These are phyloP conservation scores for Hemaris fuciformis DNA, from an alignment of 2,888 invertebrate species.

Conservation along the genomic window DNA sequence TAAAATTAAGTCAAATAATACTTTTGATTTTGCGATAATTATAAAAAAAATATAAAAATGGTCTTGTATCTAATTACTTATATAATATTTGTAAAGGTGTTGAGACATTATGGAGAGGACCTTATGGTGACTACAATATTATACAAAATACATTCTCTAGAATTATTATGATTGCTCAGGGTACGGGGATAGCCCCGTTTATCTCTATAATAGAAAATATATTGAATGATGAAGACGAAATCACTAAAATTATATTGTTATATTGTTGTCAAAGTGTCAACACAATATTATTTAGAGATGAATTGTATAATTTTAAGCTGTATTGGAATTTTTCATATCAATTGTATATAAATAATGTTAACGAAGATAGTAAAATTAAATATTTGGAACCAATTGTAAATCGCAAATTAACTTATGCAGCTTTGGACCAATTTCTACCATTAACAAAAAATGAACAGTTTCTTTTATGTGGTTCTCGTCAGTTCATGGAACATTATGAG, in stretches of 20 bases:
- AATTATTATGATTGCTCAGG: conserved; percentile 82
- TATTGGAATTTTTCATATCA: conserved; percentile 89
- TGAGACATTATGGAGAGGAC: conserved; percentile 86
- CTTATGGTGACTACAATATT: conserved; percentile 83
- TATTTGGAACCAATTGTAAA: conserved; percentile 78
- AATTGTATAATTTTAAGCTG: conserved; percentile 79
- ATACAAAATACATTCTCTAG: conserved; percentile 61
- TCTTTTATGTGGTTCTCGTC: conserved; percentile 83
- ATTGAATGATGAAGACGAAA: conserved; percentile 84
- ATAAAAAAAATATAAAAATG: conserved; percentile 82
- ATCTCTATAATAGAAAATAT: conserved; percentile 83
- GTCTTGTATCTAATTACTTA: conserved; percentile 82
- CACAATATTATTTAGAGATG: conserved; percentile 83
- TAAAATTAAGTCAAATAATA: conserved; percentile 18
- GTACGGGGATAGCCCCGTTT: conserved; percentile 89
- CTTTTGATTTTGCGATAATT: conserved; percentile 81
- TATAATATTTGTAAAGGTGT: conserved; percentile 67
- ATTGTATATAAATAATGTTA: conserved; percentile 75
- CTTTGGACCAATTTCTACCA: conserved; percentile 56
- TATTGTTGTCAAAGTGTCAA: conserved; percentile 82
- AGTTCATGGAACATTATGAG: conserved; percentile 78
- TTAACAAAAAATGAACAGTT: conserved; percentile 59
- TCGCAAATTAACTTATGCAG: conserved; percentile 51
- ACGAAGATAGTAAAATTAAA: conserved; percentile 37
- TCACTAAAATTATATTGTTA: conserved; percentile 82